Percentiles rank a stretch among this genome's conserved stretches.
These are phyloP conservation scores for Helicoverpa zea DNA, from an alignment of 1,140 invertebrate genomes.

Conservation along the genomic window DNA sequence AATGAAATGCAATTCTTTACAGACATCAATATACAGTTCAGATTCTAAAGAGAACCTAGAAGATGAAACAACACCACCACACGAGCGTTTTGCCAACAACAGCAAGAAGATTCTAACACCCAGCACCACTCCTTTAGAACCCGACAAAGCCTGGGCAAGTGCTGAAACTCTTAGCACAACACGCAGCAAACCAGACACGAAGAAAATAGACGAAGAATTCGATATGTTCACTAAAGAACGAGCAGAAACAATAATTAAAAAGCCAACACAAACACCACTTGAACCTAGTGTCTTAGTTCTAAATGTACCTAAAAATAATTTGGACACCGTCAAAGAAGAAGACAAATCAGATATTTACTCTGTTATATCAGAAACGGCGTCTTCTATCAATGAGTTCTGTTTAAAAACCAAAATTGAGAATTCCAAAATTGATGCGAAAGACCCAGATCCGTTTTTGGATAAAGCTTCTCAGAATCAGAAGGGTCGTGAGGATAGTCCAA, in stretches of 20 bases:
- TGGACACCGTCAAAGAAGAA: constrained; percentile 81
- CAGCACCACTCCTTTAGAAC: constrained; percentile 79
- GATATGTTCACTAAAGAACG: constrained; percentile 81
- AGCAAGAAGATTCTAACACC: constrained; percentile 58
- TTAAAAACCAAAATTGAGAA: constrained; percentile 46
- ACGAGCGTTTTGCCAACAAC: constrained; percentile 52
- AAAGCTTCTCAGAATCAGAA: neutral
- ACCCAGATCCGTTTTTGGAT: constrained; percentile 59
- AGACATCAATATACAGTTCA: constrained; percentile 78
- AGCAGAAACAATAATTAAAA: constrained; percentile 51
- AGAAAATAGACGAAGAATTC: constrained; percentile 80
- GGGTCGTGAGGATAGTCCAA: constrained; percentile 28
- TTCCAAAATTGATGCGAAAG: constrained; percentile 20
- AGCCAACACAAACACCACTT: constrained; percentile 65
- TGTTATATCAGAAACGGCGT: constrained; percentile 62
- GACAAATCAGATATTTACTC: constrained; percentile 73
- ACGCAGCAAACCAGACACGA: constrained; percentile 48
- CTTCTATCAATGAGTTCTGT: constrained; percentile 63
- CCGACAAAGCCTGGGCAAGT: constrained; percentile 76
- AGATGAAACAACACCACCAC: constrained; percentile 48
- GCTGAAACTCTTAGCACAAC: constrained; percentile 64
- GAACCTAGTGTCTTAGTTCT: constrained; percentile 72
- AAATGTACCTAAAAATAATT: constrained; percentile 76
- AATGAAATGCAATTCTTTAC: constrained; percentile 47
- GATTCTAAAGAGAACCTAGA: constrained; percentile 77